Conservation (phyloP, 1,140 invertebrate genomes). For the Megalopta genalis region DNA sequence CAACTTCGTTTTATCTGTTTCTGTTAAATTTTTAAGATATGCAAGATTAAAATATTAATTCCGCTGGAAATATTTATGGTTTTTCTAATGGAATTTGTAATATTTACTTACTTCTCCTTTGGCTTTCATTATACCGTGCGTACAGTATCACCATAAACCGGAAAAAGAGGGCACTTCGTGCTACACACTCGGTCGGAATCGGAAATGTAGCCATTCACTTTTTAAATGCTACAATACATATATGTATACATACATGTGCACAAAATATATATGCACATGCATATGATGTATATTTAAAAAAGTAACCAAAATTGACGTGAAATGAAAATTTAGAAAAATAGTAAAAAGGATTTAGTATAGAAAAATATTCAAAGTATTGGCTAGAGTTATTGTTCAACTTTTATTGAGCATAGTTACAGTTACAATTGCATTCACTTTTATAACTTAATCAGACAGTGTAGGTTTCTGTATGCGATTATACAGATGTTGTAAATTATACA, state of each 20-base stretch:
- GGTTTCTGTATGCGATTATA: not conserved
- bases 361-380: not conserved
- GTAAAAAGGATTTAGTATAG: too few species aligned
- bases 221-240: not conserved
- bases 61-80: not conserved
- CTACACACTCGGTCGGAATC: not conserved
- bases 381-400: constrained; percentile 15
- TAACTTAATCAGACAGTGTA: not conserved
- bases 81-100: constrained; percentile 12
- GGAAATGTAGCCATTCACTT: constrained; percentile 34
- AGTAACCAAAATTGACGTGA: not conserved
- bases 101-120: constrained; percentile 71
- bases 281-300: not conserved
- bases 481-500: not conserved
- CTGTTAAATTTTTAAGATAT: not conserved
- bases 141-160: constrained; percentile 47
- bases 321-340: too few species aligned
- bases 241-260: not conserved
- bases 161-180: constrained; percentile 52
- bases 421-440: constrained; percentile 1
- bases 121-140: constrained; percentile 65
- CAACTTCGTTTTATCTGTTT: not conserved
- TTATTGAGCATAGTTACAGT: constrained; percentile 35
- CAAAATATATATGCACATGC: not conserved
- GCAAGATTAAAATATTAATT: not conserved